Conservation (phyloP, 2,797 vertebrate species). For the Gallinago nigripennis region DNA sequence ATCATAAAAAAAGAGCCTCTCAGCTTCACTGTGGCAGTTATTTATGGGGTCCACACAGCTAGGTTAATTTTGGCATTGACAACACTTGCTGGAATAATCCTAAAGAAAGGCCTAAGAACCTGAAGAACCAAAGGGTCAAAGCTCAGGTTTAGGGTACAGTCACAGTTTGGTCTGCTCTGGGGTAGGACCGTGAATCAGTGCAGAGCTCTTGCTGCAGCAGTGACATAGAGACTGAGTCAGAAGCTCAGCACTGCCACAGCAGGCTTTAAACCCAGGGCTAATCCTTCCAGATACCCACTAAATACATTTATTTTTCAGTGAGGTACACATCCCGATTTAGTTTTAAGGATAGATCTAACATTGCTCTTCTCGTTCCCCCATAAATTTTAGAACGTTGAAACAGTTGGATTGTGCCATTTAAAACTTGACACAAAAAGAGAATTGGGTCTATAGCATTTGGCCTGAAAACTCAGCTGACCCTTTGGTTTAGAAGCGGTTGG, state of each 20-base stretch:
- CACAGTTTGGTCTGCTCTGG: background rate
- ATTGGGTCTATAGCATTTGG: background rate
- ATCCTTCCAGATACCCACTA: background rate
- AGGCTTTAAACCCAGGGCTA: background rate
- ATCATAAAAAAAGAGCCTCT: background rate
- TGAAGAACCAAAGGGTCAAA: background rate
- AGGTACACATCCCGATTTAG: background rate
- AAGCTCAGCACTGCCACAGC: background rate
- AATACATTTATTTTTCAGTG: background rate
- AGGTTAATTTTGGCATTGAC: background rate
- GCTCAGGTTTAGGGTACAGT: background rate
- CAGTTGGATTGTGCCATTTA: background rate
- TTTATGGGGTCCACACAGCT: background rate
- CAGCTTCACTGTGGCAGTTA: background rate
- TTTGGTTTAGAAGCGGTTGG: background rate
- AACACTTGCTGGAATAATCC: background rate
- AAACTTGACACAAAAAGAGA: background rate
- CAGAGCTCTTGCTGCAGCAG: background rate
- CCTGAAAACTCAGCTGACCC: background rate
- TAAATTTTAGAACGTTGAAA: background rate
- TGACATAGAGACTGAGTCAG: background rate
- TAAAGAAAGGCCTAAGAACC: background rate
- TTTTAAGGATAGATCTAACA: background rate
- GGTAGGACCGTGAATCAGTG: background rate
- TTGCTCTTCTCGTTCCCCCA: background rate